Percentiles rank a stretch among this genome's conserved stretches.
Conservation (phyloP, 2,888 invertebrate species). For the Biston betularia region DNA sequence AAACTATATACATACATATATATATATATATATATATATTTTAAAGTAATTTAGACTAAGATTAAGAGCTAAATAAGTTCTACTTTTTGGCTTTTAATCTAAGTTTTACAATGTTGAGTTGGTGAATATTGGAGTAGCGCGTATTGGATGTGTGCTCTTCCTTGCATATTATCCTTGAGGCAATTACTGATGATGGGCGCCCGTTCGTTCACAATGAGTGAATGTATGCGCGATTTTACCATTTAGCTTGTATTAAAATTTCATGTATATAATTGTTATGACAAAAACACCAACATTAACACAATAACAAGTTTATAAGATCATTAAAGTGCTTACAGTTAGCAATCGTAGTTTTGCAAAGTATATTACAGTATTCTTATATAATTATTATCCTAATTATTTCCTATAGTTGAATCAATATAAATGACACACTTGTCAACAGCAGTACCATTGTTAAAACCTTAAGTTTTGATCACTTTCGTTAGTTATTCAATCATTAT, state of each 20-base stretch:
- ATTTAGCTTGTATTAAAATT: slow-evolving; percentile 4
- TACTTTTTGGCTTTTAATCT: neutral
- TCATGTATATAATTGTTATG: neutral
- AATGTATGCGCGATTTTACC: neutral
- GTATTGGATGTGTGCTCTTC: neutral
- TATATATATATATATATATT: too few species aligned
- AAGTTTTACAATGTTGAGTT: neutral
- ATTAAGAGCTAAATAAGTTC: too few species aligned
- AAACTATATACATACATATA: too few species aligned
- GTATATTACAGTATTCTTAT: slow-evolving; percentile 2
- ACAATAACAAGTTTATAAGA: slow-evolving; percentile 9
- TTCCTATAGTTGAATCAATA: neutral
- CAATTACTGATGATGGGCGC: neutral
- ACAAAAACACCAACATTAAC: slow-evolving; percentile 1
- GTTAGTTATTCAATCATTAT: neutral
- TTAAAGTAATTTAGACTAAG: too few species aligned
- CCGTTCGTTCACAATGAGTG: neutral
- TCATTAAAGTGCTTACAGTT: neutral
- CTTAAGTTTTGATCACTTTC: neutral
- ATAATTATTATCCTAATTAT: slow-evolving; percentile 3
- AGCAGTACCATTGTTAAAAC: neutral
- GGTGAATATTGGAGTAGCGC: too few species aligned
- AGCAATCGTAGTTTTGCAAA: slow-evolving; percentile 3
- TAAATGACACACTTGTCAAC: neutral
- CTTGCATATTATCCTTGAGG: neutral